Percentiles rank a stretch among this genome's conserved stretches.
Evolutionary conservation across 2,113 vertebrate species (phyloP).

Genomic region (Entelurus aequoreus): DNA sequence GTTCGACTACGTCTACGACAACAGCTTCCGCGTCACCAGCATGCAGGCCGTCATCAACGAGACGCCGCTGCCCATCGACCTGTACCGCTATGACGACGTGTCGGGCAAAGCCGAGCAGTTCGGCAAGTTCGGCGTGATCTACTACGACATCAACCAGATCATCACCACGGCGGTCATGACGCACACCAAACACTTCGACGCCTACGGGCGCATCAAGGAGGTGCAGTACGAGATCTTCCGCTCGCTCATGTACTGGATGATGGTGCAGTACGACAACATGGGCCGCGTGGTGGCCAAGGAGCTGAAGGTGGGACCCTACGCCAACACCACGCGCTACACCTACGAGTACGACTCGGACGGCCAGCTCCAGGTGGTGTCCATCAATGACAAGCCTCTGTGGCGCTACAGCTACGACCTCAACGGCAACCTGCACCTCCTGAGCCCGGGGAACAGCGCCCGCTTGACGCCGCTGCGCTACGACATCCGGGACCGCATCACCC

Average conservation of each 20-base stretch:
- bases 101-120: conserved; percentile 97
- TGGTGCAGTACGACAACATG: conserved; percentile 97
- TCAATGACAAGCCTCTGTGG: conserved; percentile 96
- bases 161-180: conserved; percentile 98
- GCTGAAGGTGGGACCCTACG: conserved; percentile 95
- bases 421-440: conserved; percentile 92
- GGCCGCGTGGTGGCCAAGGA: conserved; percentile 96
- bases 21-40: conserved; percentile 97
- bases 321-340: conserved; percentile 92
- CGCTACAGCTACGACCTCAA: conserved; percentile 97
- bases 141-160: conserved; percentile 98
- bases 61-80: conserved; percentile 91
- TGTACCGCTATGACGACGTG: conserved; percentile 94
- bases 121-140: conserved; percentile 97
- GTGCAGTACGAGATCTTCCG: conserved; percentile 98
- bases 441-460: conserved; percentile 90
- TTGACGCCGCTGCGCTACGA: conserved; percentile 93
- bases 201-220: conserved; percentile 93
- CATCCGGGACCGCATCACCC: conserved; percentile 87
- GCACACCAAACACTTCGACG: conserved; percentile 97
- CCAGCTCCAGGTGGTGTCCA: conserved; percentile 90
- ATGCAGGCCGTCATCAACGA: conserved; percentile 99
- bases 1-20: conserved; percentile 98
- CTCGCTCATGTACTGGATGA: conserved; percentile 99
- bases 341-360: conserved; percentile 95